Evolutionary conservation across 2,888 invertebrate genomes (phyloP).

Genomic region (Harpalus rubripes): DNA sequence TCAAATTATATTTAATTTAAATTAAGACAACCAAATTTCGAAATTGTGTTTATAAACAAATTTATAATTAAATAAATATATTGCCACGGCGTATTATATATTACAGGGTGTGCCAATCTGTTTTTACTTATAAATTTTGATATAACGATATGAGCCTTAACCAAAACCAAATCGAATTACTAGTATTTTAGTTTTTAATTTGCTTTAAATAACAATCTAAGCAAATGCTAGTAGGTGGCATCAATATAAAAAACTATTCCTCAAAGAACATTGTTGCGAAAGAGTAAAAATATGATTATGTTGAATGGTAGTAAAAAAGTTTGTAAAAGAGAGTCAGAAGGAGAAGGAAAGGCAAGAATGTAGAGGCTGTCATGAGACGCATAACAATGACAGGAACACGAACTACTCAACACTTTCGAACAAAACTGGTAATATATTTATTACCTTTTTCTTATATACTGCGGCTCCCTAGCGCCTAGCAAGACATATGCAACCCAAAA

Average conservation of each 20-base stretch:
- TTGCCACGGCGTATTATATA: too few relatives aligned
- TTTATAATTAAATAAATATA: conserved; percentile 12
- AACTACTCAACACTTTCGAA: conserved; percentile 61
- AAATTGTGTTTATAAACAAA: not conserved
- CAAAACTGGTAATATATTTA: conserved; percentile 64
- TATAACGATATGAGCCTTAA: too few relatives aligned
- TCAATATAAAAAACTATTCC: conserved; percentile 43
- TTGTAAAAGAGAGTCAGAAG: conserved; percentile 33
- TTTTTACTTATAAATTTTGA: too few relatives aligned
- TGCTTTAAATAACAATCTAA: too few relatives aligned
- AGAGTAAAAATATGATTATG: conserved; percentile 66
- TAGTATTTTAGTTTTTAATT: too few relatives aligned
- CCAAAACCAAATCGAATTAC: too few relatives aligned
- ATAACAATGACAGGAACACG: conserved; percentile 63
- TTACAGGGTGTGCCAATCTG: too few relatives aligned
- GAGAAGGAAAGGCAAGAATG: conserved; percentile 18
- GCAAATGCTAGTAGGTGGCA: not conserved
- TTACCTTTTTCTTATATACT: conserved; percentile 62
- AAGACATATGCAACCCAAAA: conserved; percentile 50
- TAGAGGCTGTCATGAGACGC: conserved; percentile 57
- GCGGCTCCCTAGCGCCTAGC: conserved; percentile 37
- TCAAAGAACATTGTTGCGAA: conserved; percentile 52
- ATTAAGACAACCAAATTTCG: not conserved
- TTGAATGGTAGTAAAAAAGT: conserved; percentile 64
- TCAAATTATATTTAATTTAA: not conserved